Evolutionary conservation across 2,888 invertebrate species (phyloP).

Genomic region (Silvanus unidentatus): DNA sequence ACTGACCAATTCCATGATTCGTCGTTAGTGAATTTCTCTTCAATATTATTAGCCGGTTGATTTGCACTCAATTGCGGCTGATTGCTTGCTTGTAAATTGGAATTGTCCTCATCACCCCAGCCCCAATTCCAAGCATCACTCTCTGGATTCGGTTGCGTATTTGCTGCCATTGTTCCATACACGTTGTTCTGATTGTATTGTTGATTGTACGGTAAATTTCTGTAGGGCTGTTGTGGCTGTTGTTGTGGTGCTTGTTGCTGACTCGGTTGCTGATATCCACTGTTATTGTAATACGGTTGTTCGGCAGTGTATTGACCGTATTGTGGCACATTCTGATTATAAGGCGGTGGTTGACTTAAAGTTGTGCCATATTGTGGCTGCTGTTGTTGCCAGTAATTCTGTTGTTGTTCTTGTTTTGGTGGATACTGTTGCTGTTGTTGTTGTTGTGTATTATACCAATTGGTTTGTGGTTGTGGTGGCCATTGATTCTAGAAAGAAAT

Average conservation of each 20-base stretch:
- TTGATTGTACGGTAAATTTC: constrained; percentile 32
- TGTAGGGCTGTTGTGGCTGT: constrained; percentile 19
- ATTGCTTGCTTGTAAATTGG: constrained; percentile 34
- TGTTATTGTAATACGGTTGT: background rate
- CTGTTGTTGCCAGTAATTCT: constrained; percentile 40
- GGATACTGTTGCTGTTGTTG: constrained; percentile 28
- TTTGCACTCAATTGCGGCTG: constrained; percentile 18
- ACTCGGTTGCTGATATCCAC: constrained; percentile 19
- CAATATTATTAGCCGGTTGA: constrained; percentile 23
- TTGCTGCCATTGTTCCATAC: constrained; percentile 41
- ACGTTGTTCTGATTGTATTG: constrained; percentile 25
- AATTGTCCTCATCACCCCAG: constrained; percentile 53
- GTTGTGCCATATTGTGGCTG: constrained; percentile 30
- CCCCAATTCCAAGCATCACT: constrained; percentile 54
- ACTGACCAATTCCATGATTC: constrained; percentile 60
- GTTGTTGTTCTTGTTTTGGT: constrained; percentile 33
- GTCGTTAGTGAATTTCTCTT: constrained; percentile 53
- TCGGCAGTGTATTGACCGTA: background rate
- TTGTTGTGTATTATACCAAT: constrained; percentile 42
- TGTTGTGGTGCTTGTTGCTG: constrained; percentile 17
- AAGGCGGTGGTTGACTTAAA: too few species aligned
- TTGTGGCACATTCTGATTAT: too few species aligned
- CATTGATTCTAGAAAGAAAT: constrained; percentile 32
- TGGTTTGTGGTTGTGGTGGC: constrained; percentile 41
- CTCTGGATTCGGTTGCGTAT: constrained; percentile 22